These are phyloP conservation scores for Nettapus auritus DNA, from an alignment of 2,113 vertebrate genomes.

Conservation along the genomic window DNA sequence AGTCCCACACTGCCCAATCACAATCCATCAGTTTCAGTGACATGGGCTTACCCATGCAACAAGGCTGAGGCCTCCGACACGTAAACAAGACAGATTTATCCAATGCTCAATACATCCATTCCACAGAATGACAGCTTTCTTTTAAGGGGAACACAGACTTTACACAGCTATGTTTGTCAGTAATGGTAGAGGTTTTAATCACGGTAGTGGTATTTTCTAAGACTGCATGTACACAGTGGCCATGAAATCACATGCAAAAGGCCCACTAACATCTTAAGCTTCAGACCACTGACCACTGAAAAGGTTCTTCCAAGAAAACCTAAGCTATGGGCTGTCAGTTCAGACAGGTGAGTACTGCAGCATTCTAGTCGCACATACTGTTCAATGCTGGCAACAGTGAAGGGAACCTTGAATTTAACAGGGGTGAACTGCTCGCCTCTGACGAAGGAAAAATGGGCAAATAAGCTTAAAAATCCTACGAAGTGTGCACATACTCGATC, in stretches of 20 bases:
- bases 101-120: background rate
- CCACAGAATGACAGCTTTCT: background rate
- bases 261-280: background rate
- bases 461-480: background rate
- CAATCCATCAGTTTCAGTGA: background rate
- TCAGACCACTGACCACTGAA: background rate
- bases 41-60: background rate
- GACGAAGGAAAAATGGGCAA: background rate
- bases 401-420: background rate
- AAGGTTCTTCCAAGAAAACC: background rate
- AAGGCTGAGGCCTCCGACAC: background rate
- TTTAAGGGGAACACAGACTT: background rate
- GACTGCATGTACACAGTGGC: too few species aligned
- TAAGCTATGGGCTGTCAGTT: background rate
- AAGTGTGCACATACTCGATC: background rate
- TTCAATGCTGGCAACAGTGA: background rate
- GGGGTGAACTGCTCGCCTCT: background rate
- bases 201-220: background rate
- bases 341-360: background rate
- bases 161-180: background rate
- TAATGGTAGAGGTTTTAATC: background rate
- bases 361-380: background rate
- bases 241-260: background rate
- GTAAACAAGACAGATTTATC: background rate
- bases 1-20: background rate